A percentile compares a stretch with the other conserved stretches of the same genome.
Evolutionary conservation across 2,888 invertebrate genomes (phyloP).

Genomic region (Drosophila colorata): DNA sequence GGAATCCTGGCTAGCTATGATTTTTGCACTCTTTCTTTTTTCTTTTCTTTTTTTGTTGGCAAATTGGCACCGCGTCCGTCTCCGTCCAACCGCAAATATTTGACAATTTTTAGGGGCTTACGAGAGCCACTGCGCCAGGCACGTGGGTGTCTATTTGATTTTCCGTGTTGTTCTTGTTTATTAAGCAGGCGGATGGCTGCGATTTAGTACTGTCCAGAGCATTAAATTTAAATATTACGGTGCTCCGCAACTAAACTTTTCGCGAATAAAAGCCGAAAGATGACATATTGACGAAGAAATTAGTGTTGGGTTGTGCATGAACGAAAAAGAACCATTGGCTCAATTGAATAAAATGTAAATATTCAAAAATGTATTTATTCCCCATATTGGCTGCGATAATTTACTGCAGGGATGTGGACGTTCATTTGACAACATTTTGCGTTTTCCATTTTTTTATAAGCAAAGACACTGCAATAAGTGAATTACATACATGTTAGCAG

Average conservation of each 20-base stretch:
- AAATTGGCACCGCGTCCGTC: conserved; percentile 59
- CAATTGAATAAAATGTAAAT: conserved; percentile 17
- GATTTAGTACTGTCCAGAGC: conserved; percentile 42
- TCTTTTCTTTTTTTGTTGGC: conserved; percentile 39
- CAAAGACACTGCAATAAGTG: background rate
- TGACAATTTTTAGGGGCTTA: conserved; percentile 44
- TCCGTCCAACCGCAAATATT: conserved; percentile 44
- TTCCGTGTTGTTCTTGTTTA: conserved; percentile 23
- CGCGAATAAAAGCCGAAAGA: conserved; percentile 78
- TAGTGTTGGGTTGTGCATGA: conserved; percentile 47
- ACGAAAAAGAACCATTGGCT: conserved; percentile 29
- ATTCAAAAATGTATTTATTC: conserved; percentile 2
- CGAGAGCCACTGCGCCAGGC: conserved; percentile 27
- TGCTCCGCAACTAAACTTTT: conserved; percentile 64
- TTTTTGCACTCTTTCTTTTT: conserved; percentile 16
- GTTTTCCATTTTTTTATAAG: background rate
- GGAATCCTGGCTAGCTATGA: conserved; percentile 24
- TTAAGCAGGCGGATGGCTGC: conserved; percentile 22
- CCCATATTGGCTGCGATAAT: background rate
- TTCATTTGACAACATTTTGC: background rate
- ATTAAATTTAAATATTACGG: conserved; percentile 50
- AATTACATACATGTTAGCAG: background rate
- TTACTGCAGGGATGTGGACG: background rate
- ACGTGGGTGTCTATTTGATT: conserved; percentile 15
- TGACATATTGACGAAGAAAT: conserved; percentile 72